Evolutionary conservation across 2,113 vertebrate genomes (phyloP).

Genomic region (Romanogobio albipinnatus): DNA sequence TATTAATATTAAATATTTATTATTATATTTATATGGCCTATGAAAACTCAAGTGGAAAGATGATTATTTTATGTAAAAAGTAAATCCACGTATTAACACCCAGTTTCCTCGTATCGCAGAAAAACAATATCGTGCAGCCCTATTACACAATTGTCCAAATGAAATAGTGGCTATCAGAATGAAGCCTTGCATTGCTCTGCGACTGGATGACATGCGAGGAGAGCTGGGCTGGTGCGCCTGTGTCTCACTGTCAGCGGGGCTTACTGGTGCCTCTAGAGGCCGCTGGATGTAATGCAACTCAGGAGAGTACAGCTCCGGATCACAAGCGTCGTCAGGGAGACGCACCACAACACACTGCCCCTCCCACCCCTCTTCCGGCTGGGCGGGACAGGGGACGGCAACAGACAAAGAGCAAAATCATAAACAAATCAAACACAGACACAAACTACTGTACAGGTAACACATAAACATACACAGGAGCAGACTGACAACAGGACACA

Average conservation of each 20-base stretch:
- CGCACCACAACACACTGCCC: conserved; percentile 63
- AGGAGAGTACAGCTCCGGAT: conserved; percentile 75
- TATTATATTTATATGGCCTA: too few relatives aligned
- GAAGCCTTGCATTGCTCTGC: background rate
- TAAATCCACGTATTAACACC: too few relatives aligned
- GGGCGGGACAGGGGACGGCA: conserved; percentile 43
- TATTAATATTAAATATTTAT: too few relatives aligned
- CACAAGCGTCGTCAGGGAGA: conserved; percentile 68
- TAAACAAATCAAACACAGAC: conserved; percentile 58
- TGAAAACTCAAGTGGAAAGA: too few relatives aligned
- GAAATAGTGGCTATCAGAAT: background rate
- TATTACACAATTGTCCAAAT: background rate
- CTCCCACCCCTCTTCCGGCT: conserved; percentile 66
- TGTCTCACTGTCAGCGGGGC: conserved; percentile 58
- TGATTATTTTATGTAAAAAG: too few relatives aligned
- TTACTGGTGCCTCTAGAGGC: conserved; percentile 81
- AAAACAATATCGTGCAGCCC: background rate
- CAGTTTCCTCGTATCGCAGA: too few relatives aligned
- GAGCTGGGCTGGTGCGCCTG: conserved; percentile 49
- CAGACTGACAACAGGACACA: conserved; percentile 17
- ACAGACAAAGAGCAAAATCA: conserved; percentile 51
- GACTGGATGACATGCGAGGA: conserved; percentile 32
- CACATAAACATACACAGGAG: conserved; percentile 57
- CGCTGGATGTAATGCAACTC: conserved; percentile 69
- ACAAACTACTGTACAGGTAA: conserved; percentile 52